These are phyloP conservation scores for Thalassarche chlororhynchos DNA, from an alignment of 2,113 vertebrate genomes.

Conservation along the genomic window DNA sequence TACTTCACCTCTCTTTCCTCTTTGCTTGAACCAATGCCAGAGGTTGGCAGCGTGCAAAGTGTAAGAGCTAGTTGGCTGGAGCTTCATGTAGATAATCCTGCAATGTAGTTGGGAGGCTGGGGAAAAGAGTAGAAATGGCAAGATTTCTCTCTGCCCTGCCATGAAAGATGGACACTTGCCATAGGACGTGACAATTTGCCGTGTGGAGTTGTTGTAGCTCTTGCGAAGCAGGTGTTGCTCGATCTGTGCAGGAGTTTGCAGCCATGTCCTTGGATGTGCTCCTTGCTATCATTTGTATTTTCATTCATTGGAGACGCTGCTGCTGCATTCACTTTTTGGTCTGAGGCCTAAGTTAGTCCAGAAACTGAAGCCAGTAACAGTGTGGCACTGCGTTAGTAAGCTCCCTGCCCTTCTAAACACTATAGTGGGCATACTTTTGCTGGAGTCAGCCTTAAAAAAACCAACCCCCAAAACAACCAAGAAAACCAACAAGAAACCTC, in stretches of 20 bases:
- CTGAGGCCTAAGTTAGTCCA: background rate
- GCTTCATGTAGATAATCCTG: background rate
- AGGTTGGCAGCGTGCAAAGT: background rate
- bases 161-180: background rate
- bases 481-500: too few relatives aligned
- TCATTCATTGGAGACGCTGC: background rate
- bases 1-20: background rate
- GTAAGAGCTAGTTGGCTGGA: background rate
- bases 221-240: background rate
- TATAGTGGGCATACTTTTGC: background rate
- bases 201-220: background rate
- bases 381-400: background rate
- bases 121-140: background rate
- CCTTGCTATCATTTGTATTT: background rate
- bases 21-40: background rate
- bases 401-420: background rate
- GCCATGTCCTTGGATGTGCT: background rate
- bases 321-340: background rate
- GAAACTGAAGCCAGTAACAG: background rate
- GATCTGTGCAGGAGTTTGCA: background rate
- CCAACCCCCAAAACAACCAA: background rate
- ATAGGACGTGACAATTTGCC: background rate
- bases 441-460: background rate
- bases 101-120: background rate
- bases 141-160: background rate